Evolutionary conservation across 2,797 vertebrate species (phyloP).

Genomic region (Spinibarbus caldwelli): DNA sequence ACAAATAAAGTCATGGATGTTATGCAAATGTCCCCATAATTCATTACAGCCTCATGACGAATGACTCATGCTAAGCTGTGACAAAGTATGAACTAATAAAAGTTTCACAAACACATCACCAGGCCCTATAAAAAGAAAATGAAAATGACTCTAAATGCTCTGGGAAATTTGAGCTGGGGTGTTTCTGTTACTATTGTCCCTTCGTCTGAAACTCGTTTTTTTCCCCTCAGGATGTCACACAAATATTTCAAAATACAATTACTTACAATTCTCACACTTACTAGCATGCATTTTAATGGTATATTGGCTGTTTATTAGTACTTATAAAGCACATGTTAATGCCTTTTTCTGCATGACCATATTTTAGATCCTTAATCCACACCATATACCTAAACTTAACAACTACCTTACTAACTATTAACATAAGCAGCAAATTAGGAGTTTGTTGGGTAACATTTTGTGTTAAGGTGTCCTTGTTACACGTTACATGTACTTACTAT

Average conservation of each 20-base stretch:
- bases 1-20: background rate
- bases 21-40: background rate
- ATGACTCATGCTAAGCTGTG: slow-evolving; percentile 28
- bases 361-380: background rate
- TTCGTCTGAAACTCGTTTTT: background rate
- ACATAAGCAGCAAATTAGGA: background rate
- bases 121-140: background rate
- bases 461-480: too few relatives aligned
- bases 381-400: too few relatives aligned
- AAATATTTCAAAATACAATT: background rate
- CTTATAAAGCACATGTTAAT: background rate
- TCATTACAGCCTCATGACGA: background rate
- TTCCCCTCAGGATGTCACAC: background rate
- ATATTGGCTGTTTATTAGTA: background rate
- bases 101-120: background rate
- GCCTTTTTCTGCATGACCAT: background rate
- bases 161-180: background rate
- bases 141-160: background rate
- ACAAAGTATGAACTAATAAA: background rate
- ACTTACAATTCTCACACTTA: background rate
- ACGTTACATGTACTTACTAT: too few relatives aligned
- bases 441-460: too few relatives aligned
- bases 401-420: background rate
- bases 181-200: background rate
- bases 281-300: background rate